These are phyloP conservation scores for Acanthosepion pharaonis DNA, from an alignment of 2,888 invertebrate species.

Conservation along the genomic window DNA sequence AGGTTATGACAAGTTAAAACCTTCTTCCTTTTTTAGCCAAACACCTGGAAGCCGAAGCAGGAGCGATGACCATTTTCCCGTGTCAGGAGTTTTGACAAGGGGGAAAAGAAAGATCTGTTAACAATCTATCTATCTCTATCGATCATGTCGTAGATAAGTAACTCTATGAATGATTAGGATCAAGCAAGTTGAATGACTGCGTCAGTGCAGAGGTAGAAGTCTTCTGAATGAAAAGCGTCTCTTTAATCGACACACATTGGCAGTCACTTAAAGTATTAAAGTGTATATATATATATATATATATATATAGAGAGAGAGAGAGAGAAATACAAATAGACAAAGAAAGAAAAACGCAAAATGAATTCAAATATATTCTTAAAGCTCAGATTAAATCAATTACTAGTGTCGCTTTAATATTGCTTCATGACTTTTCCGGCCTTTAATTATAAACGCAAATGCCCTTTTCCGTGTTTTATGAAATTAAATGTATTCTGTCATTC, in stretches of 20 bases:
- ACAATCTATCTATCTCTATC: not conserved
- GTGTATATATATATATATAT: not conserved
- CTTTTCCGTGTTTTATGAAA: not conserved
- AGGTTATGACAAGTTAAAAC: constrained; percentile 33
- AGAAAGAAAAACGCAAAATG: not conserved
- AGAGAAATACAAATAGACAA: not conserved
- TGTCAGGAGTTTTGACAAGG: not conserved
- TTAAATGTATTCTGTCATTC: no score
- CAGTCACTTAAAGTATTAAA: not conserved
- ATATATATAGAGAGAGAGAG: not conserved
- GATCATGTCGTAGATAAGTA: not conserved
- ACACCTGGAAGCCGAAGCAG: not conserved
- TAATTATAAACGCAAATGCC: not conserved
- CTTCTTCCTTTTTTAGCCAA: not conserved
- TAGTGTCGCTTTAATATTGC: not conserved
- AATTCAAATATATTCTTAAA: not conserved
- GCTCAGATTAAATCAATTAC: not conserved
- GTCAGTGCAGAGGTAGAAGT: not conserved
- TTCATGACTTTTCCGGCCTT: not conserved
- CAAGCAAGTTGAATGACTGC: not conserved
- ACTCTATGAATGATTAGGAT: not conserved
- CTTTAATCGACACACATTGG: not conserved
- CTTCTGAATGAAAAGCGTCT: not conserved
- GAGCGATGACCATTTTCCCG: not conserved
- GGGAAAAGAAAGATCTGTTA: not conserved